Base-by-base conservation (phyloP, 2,797 vertebrate genomes). In the Anas bernieri region DNA sequence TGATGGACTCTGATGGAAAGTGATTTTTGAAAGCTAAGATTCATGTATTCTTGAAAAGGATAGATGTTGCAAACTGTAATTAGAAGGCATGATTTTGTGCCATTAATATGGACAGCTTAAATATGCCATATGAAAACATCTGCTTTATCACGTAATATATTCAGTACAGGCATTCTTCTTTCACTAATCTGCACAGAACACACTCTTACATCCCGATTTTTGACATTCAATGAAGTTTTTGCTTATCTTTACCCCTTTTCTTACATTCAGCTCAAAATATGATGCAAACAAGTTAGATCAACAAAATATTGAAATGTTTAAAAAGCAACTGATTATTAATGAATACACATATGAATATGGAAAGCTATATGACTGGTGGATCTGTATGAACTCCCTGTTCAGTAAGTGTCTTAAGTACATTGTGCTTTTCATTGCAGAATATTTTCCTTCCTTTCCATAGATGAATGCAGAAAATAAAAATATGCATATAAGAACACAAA, bases 281-380 rank as follows among this genome's bases (percentile, higher is more conserved):
- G 26, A 50, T 30, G 26, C 14, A 39, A 52, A 21, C 33, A 52
- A 37, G 12, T 39, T 30, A 23, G 30, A 31, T 30, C 15, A 39
- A 46, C 28, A 50, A 39, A 48, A 50, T 31, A 7, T 31, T 76
- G 17, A 45, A 73, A 45, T 26, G 17, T n/a, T 30, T 33, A 25
- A 25, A 31, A 72, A 21, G 20, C 30, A 20, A 58, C n/a, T 58
- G n/a, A 23, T 25, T 16, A 35, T 61, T 62, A 39, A 28, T n/a
- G 31, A 66, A 91, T 89, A 95, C 94, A 93, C 76, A 92, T 72
- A 17, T 25, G 31, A 66, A 46, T 46, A 16, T 45, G 75, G 77
- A 54, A 58, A 94, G 63, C 31, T 20, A 45, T 93, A 92, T 91
- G 64, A 93, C 83, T 59, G 88, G 37, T 95, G 92, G 78, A 91